phyloP scores from a whole-genome alignment of 1,140 invertebrate genomes.

The Hestina assimilis region DNA sequence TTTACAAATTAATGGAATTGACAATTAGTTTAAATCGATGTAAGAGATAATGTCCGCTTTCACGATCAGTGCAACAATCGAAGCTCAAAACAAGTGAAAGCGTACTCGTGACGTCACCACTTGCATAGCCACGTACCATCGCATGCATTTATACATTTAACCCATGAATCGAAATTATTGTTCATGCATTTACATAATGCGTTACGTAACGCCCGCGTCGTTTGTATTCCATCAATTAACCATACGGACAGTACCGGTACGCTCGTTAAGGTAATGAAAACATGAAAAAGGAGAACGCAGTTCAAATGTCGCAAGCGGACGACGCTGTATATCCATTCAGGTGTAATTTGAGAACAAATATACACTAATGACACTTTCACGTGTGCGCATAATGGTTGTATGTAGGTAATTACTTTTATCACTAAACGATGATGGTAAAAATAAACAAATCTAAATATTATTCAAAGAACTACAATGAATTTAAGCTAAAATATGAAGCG shows the following conservation, averaged over 20 bases:
- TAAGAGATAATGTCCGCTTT: constrained; percentile 48
- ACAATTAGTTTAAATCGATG: constrained; percentile 10
- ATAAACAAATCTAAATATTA: neutral
- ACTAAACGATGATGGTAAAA: neutral
- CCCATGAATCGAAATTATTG: constrained; percentile 29
- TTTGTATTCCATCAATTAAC: constrained; percentile 7
- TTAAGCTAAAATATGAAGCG: too few species aligned
- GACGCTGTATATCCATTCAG: constrained; percentile 1
- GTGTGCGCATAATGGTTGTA: constrained; percentile 7
- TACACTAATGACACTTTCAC: constrained; percentile 24
- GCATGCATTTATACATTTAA: constrained; percentile 34
- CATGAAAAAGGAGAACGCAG: constrained; percentile 9
- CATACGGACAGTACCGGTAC: neutral
- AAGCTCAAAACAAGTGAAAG: constrained; percentile 49
- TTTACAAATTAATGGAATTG: constrained; percentile 9
- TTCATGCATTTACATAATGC: constrained; percentile 39
- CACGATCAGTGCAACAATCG: constrained; percentile 40
- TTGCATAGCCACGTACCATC: constrained; percentile 51
- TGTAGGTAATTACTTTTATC: neutral
- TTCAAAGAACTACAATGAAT: too few species aligned
- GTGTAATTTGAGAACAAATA: constrained; percentile 3
- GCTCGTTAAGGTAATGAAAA: constrained; percentile 7
- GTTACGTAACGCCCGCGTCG: constrained; percentile 21
- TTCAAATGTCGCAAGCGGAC: constrained; percentile 3
- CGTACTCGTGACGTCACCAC: constrained; percentile 50